Conservation (phyloP, 2,888 invertebrate species). For the Lasioglossum villosulum region DNA sequence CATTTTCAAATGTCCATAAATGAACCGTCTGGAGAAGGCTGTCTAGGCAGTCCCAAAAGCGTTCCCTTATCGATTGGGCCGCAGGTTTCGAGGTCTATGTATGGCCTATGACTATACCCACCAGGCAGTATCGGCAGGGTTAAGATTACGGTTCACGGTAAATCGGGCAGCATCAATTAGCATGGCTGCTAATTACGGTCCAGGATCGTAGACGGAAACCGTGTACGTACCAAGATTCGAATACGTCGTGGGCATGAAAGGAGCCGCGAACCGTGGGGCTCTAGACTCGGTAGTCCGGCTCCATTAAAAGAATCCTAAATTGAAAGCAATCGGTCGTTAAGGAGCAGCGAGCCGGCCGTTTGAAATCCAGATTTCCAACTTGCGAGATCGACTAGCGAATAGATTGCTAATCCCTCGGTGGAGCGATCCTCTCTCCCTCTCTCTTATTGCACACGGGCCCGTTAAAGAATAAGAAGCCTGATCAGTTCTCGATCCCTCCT, state of each 20-base stretch:
- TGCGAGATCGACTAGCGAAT: slow-evolving; percentile 6
- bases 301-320: slow-evolving; percentile 48
- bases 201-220: background rate
- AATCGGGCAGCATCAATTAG: background rate
- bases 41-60: background rate
- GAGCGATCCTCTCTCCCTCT: background rate
- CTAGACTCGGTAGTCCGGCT: background rate
- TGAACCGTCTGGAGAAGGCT: background rate
- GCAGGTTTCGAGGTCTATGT: background rate
- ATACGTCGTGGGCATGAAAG: background rate
- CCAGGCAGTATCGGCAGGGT: background rate
- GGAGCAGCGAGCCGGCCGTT: slow-evolving; percentile 20
- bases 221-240: background rate
- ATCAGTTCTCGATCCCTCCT: slow-evolving; percentile 2
- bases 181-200: background rate
- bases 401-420: slow-evolving; percentile 37
- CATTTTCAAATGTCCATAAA: background rate
- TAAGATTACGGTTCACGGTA: background rate
- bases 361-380: slow-evolving; percentile 48
- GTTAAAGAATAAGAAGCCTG: slow-evolving; percentile 16
- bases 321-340: slow-evolving; percentile 49
- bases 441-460: slow-evolving; percentile 1
- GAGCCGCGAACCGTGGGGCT: background rate
- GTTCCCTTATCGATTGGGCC: background rate
- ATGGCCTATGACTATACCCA: background rate